These are phyloP conservation scores for Microcebus murinus DNA, from an alignment of 2,113 vertebrate species.

Conservation along the genomic window DNA sequence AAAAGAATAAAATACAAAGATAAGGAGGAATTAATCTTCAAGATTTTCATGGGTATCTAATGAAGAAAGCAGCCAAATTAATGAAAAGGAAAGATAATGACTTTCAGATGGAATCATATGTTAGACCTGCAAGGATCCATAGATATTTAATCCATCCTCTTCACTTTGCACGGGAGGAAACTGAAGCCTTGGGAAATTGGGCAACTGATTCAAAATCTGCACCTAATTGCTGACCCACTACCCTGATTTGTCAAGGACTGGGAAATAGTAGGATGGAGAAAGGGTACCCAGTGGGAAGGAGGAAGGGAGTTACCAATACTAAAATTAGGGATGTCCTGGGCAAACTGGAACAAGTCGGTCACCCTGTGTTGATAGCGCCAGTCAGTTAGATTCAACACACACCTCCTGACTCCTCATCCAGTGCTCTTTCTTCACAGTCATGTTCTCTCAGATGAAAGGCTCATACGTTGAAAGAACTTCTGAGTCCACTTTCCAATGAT, in stretches of 20 bases:
- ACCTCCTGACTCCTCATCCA: neutral
- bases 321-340: neutral
- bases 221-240: neutral
- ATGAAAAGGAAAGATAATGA: neutral
- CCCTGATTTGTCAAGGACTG: neutral
- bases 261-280: neutral
- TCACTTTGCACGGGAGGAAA: neutral
- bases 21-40: neutral
- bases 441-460: neutral
- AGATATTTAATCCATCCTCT: neutral
- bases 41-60: neutral
- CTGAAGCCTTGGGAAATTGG: neutral
- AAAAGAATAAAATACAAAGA: constrained; percentile 11
- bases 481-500: neutral
- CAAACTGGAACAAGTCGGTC: neutral
- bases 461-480: neutral
- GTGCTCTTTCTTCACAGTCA: neutral
- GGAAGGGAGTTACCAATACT: neutral
- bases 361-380: neutral
- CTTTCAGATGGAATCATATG: neutral
- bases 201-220: neutral
- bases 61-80: neutral
- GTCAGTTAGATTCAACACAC: neutral
- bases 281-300: neutral
- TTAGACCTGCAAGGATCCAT: neutral